Percentiles rank a stretch among this genome's conserved stretches.
Evolutionary conservation across 2,113 vertebrate genomes (phyloP).

Genomic region (Dryoscopus gambensis): DNA sequence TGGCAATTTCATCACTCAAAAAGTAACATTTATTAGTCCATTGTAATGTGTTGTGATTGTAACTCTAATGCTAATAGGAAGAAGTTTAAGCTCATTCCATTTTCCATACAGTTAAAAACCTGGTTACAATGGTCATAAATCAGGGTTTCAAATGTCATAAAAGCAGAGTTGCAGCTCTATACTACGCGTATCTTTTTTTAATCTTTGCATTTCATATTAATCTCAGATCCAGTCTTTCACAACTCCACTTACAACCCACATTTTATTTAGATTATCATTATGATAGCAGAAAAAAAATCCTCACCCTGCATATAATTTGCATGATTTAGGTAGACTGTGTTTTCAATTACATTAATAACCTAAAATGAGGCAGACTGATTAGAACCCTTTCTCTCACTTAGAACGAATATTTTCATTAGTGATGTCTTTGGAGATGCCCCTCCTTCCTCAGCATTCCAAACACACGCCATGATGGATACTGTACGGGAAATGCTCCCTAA

Average conservation of each 20-base stretch:
- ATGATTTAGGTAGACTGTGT: conserved; percentile 56
- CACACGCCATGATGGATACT: background rate
- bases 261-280: conserved; percentile 66
- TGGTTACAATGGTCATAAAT: conserved; percentile 67
- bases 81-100: conserved; percentile 71
- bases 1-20: conserved; percentile 70
- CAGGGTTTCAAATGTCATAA: conserved; percentile 56
- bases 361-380: conserved; percentile 47
- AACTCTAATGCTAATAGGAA: conserved; percentile 67
- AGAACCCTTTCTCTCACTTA: conserved; percentile 44
- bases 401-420: conserved; percentile 4
- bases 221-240: conserved; percentile 46
- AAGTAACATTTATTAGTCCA: conserved; percentile 74
- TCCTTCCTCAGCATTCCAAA: background rate
- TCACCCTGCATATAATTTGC: conserved; percentile 58
- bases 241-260: conserved; percentile 37
- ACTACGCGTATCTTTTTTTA: background rate
- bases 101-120: conserved; percentile 64
- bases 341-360: conserved; percentile 66
- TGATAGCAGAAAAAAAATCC: conserved; percentile 21
- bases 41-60: conserved; percentile 66
- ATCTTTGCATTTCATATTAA: conserved; percentile 51
- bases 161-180: conserved; percentile 30
- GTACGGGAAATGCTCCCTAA: background rate
- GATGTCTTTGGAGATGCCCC: background rate